Percentiles rank a stretch among this genome's conserved stretches.
These are phyloP conservation scores for Mus minutoides DNA, from an alignment of 2,797 vertebrate species.

Conservation along the genomic window DNA sequence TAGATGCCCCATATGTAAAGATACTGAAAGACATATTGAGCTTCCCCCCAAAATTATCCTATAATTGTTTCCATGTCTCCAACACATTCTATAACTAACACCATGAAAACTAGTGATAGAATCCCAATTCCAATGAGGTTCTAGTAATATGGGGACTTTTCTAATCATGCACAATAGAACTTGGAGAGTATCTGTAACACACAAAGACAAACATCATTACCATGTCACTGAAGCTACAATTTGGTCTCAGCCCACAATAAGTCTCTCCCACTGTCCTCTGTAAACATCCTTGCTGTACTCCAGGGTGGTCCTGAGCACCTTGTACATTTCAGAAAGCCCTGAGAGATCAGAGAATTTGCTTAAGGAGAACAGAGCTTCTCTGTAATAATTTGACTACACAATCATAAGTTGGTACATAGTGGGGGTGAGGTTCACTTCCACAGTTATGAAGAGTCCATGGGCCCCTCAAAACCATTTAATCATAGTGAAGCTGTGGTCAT, in stretches of 20 bases:
- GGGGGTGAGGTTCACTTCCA: not conserved
- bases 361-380: not conserved
- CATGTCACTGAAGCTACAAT: not conserved
- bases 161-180: not conserved
- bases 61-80: not conserved
- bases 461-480: not conserved
- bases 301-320: not conserved
- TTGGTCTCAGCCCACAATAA: not conserved
- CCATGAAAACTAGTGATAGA: not conserved
- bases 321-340: not conserved
- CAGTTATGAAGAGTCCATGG: not conserved
- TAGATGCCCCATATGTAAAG: not conserved
- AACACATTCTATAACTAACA: not conserved
- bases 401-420: not conserved
- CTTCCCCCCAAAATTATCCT: not conserved
- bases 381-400: not conserved
- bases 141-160: not conserved
- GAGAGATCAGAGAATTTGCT: not conserved
- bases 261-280: not conserved
- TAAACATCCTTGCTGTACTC: not conserved
- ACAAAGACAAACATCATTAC: not conserved
- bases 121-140: not conserved
- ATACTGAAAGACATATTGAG: not conserved
- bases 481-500: not conserved
- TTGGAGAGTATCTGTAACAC: not conserved